Conservation (phyloP, 2,113 vertebrate genomes). For the Nesospiza acunhae region DNA sequence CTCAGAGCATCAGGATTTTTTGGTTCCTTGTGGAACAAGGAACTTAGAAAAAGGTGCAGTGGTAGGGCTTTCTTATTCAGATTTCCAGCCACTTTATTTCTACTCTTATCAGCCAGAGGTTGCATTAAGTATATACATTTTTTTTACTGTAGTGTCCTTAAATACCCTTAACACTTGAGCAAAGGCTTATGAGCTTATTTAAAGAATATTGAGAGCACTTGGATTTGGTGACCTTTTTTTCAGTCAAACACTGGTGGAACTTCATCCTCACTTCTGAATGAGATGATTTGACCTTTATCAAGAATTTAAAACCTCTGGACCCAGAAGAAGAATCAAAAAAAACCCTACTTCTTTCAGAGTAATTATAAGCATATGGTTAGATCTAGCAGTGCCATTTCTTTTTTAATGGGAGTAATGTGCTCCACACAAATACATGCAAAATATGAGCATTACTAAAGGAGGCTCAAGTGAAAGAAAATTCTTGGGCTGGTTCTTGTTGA, state of each 20-base stretch:
- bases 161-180: not conserved
- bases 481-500: not conserved
- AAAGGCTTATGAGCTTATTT: not conserved
- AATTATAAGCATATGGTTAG: not conserved
- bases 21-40: not conserved
- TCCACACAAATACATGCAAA: not conserved
- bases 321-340: not conserved
- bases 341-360: not conserved
- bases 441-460: not conserved
- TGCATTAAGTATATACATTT: not conserved
- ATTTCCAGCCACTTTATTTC: not conserved
- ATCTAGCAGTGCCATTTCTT: not conserved
- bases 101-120: no score
- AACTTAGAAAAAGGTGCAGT: not conserved
- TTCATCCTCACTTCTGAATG: conserved; percentile 2
- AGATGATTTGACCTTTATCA: conserved; percentile 36
- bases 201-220: not conserved
- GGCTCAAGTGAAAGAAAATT: not conserved
- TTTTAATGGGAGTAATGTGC: not conserved
- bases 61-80: not conserved
- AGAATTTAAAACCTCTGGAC: conserved; percentile 14
- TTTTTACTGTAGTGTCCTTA: not conserved
- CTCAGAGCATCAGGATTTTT: not conserved
- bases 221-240: conserved; percentile 45
- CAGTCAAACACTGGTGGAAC: not conserved